Evolutionary conservation across 2,113 vertebrate genomes (phyloP).

Genomic region (Neolamprologus longior): DNA sequence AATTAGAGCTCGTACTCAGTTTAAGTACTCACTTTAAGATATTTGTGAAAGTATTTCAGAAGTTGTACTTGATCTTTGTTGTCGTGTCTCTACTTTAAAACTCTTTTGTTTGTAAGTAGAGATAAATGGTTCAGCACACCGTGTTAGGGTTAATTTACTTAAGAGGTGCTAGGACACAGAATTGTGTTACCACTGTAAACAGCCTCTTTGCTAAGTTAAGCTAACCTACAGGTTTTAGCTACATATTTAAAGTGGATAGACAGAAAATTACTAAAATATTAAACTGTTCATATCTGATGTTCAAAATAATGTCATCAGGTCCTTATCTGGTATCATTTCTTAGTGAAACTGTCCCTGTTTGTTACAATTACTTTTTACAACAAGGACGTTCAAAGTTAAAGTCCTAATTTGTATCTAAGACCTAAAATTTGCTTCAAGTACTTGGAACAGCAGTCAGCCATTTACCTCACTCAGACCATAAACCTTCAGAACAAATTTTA

Average conservation of each 20-base stretch:
- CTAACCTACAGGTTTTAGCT: background rate
- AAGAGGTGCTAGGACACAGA: background rate
- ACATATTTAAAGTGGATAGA: background rate
- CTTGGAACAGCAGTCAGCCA: background rate
- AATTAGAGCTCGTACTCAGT: background rate
- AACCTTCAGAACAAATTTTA: background rate
- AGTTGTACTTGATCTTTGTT: background rate
- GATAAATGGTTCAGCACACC: background rate
- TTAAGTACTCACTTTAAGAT: background rate
- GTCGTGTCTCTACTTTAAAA: background rate
- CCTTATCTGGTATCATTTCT: background rate
- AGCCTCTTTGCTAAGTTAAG: background rate
- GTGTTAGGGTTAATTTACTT: background rate
- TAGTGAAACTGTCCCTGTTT: rapidly evolving
- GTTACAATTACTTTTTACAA: background rate
- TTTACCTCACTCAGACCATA: background rate
- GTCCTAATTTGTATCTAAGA: background rate
- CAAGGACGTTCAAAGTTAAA: rapidly evolving
- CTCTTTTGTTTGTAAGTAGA: background rate
- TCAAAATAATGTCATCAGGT: rapidly evolving
- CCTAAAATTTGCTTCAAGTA: background rate
- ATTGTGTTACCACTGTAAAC: background rate
- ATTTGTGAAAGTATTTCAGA: background rate
- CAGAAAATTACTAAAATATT: background rate
- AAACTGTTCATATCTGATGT: background rate